phyloP scores from a whole-genome alignment of 2,797 vertebrate genomes.

The Phalloptychus januarius region DNA sequence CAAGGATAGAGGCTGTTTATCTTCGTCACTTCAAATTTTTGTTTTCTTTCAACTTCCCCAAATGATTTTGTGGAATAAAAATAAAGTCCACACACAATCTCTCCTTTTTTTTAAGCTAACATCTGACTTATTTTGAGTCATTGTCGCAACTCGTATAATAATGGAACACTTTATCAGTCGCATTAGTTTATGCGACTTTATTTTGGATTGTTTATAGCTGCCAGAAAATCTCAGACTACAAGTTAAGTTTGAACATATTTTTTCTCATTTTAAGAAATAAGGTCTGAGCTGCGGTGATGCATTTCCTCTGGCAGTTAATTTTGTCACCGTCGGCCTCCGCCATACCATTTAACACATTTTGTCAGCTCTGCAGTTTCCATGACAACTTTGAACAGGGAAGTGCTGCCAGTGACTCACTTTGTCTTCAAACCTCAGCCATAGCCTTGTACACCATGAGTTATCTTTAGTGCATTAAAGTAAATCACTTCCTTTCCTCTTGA shows the following conservation, averaged over 20 bases:
- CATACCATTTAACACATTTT: slow-evolving; percentile 59
- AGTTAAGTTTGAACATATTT: neutral
- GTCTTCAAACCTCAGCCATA: slow-evolving; percentile 28
- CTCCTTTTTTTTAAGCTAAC: neutral
- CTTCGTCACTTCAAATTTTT: slow-evolving; percentile 12
- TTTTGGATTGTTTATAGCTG: slow-evolving; percentile 11
- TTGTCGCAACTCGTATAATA: too few species aligned
- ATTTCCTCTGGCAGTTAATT: slow-evolving; percentile 50
- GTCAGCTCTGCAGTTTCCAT: slow-evolving; percentile 74
- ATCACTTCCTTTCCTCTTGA: slow-evolving; percentile 36
- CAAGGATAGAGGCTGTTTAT: slow-evolving; percentile 9
- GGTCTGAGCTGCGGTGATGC: slow-evolving; percentile 21
- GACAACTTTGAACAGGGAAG: slow-evolving; percentile 66
- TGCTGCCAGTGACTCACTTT: slow-evolving; percentile 62
- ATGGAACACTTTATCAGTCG: too few species aligned
- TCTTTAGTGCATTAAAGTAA: slow-evolving; percentile 48
- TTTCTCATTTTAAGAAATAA: slow-evolving; percentile 18
- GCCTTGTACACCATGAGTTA: slow-evolving; percentile 25
- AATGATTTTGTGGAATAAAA: slow-evolving; percentile 7
- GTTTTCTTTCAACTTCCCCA: slow-evolving; percentile 13
- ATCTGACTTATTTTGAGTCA: too few species aligned
- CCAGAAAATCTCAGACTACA: slow-evolving; percentile 2
- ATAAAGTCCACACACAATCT: neutral
- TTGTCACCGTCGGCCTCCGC: slow-evolving; percentile 41
- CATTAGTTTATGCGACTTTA: slow-evolving; percentile 1